Evolutionary conservation across 2,797 vertebrate genomes (phyloP).

Genomic region (Malacoctenus gilli): DNA sequence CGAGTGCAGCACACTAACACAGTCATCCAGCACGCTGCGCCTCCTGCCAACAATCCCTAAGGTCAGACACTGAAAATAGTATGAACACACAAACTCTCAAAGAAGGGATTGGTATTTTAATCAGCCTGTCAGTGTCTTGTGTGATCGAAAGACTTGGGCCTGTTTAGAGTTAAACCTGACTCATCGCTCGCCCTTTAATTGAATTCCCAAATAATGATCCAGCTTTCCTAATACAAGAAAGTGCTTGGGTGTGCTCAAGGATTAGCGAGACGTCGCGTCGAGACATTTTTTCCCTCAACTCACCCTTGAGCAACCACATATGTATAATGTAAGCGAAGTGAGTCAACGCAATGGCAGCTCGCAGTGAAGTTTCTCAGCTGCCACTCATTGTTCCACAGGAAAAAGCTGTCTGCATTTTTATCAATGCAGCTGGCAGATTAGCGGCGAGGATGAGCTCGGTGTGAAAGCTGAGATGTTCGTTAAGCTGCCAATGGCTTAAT

Average conservation of each 20-base stretch:
- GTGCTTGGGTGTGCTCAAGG: conserved; percentile 43
- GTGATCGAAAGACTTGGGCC: conserved; percentile 44
- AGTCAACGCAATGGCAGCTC: conserved; percentile 50
- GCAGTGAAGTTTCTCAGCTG: conserved; percentile 45
- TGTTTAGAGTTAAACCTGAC: conserved; percentile 28
- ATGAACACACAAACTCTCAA: conserved; percentile 31
- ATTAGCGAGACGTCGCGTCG: conserved; percentile 52
- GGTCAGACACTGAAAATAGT: conserved; percentile 49
- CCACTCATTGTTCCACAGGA: conserved; percentile 55
- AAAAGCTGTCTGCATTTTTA: conserved; percentile 54
- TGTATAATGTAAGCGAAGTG: conserved; percentile 43
- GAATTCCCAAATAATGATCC: conserved; percentile 59
- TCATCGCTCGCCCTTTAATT: conserved; percentile 59
- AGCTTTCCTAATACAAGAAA: conserved; percentile 35
- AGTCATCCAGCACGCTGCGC: conserved; percentile 38
- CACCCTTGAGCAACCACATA: conserved; percentile 42
- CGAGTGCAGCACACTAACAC: conserved; percentile 51
- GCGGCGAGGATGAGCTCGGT: conserved; percentile 42
- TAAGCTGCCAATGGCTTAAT: conserved; percentile 53
- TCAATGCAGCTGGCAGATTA: conserved; percentile 45
- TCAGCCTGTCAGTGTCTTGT: conserved; percentile 46
- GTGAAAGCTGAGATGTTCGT: conserved; percentile 58
- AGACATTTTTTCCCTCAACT: conserved; percentile 61
- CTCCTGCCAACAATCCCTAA: conserved; percentile 51
- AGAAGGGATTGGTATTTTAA: conserved; percentile 40